Evolutionary conservation across 2,797 vertebrate species (phyloP).

Genomic region (Thaleichthys pacificus): DNA sequence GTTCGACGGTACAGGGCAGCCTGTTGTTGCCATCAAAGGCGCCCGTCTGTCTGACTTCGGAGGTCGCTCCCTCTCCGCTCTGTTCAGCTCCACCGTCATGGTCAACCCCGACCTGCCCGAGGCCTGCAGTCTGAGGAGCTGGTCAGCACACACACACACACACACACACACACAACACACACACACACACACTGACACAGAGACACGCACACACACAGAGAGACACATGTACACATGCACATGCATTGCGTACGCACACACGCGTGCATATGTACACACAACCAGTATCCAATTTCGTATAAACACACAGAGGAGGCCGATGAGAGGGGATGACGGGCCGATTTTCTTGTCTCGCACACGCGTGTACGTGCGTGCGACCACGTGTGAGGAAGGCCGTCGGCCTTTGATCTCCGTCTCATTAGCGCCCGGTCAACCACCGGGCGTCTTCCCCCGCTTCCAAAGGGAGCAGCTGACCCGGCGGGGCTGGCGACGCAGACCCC

Average conservation of each 20-base stretch:
- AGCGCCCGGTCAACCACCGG: conserved; percentile 33
- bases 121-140: conserved; percentile 86
- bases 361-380: conserved; percentile 25
- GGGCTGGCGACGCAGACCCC: conserved; percentile 15
- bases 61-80: conserved; percentile 84
- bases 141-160: conserved; percentile 71
- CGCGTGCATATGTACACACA: too few species aligned
- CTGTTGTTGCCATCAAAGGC: conserved; percentile 89
- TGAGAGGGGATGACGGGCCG: neutral
- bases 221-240: neutral
- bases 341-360: conserved; percentile 16
- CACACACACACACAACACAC: conserved; percentile 2
- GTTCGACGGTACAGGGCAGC: conserved; percentile 85
- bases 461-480: conserved; percentile 39
- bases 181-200: neutral
- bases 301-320: too few species aligned
- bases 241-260: conserved; percentile 2
- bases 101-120: conserved; percentile 90
- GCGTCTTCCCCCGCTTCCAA: conserved; percentile 40
- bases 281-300: too few species aligned
- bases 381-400: conserved; percentile 5
- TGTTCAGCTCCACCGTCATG: conserved; percentile 85
- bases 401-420: conserved; percentile 45
- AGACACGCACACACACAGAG: conserved; percentile 23
- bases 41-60: conserved; percentile 89